A percentile compares a stretch with the other conserved stretches of the same genome.
Evolutionary conservation across 2,888 invertebrate species (phyloP).

Genomic region (Ceriagrion tenellum): DNA sequence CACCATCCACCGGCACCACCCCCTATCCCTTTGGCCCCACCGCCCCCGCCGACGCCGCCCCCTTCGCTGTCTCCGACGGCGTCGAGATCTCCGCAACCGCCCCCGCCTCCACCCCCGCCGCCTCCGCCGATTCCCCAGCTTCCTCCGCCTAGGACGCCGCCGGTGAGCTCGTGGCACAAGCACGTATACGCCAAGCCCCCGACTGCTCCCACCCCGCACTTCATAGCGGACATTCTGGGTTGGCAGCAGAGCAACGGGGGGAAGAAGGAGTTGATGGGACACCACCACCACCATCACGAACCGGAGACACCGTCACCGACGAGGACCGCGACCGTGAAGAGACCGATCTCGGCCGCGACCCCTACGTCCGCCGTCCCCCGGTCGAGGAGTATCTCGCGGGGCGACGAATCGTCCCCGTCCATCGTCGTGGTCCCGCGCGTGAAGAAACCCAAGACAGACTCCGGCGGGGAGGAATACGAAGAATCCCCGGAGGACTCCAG

Average conservation of each 20-base stretch:
- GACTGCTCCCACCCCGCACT: conserved; percentile 90
- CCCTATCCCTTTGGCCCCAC: neutral
- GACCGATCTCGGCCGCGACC: conserved; percentile 62
- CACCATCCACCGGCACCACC: conserved; percentile 8
- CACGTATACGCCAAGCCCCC: conserved; percentile 93
- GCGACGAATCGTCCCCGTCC: conserved; percentile 15
- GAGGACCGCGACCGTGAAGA: conserved; percentile 68
- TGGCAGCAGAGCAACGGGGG: conserved; percentile 75
- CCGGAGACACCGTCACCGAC: neutral
- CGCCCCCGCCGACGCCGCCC: conserved; percentile 21
- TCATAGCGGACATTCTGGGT: conserved; percentile 93
- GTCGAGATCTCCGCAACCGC: conserved; percentile 26
- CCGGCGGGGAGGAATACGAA: conserved; percentile 30
- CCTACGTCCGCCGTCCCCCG: conserved; percentile 64
- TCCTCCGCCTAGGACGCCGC: conserved; percentile 50
- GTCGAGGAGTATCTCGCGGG: conserved; percentile 61
- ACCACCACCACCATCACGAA: conserved; percentile 46
- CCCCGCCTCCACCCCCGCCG: conserved; percentile 37
- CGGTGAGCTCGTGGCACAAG: conserved; percentile 87
- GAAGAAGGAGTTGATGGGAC: conserved; percentile 68
- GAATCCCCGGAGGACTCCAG: conserved; percentile 10
- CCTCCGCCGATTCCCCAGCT: conserved; percentile 66
- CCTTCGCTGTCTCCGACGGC: neutral
- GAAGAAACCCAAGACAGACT: conserved; percentile 46
- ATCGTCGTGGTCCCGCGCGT: conserved; percentile 69